Percentiles rank a stretch among this genome's conserved stretches.
Evolutionary conservation across 1,140 invertebrate genomes (phyloP).

Genomic region (Potamilus streckersoni): DNA sequence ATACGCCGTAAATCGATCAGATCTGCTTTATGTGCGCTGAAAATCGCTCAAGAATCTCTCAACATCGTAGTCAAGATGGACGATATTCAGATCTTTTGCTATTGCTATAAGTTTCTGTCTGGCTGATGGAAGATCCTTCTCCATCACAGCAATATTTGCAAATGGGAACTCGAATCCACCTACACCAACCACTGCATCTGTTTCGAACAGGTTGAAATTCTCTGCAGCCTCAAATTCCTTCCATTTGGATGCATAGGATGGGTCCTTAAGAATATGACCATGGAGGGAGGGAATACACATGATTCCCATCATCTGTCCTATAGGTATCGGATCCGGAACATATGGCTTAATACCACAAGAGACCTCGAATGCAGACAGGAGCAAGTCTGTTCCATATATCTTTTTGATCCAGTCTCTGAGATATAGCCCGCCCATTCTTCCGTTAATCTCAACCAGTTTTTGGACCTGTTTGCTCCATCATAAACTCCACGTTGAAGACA

Average conservation of each 20-base stretch:
- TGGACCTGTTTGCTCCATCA: slow-evolving; percentile 44
- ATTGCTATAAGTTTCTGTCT: slow-evolving; percentile 31
- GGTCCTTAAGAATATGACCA: slow-evolving; percentile 20
- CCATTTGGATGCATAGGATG: neutral
- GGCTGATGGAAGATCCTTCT: slow-evolving; percentile 1
- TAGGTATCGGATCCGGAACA: slow-evolving; percentile 1
- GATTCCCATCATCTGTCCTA: slow-evolving; percentile 35
- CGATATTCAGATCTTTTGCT: slow-evolving; percentile 24
- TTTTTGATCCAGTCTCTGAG: slow-evolving; percentile 45
- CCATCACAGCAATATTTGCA: slow-evolving; percentile 41
- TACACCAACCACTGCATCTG: neutral
- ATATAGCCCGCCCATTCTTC: slow-evolving; percentile 52
- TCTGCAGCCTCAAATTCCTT: slow-evolving; percentile 19
- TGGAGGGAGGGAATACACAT: slow-evolving; percentile 44
- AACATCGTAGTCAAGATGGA: slow-evolving; percentile 28
- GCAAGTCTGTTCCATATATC: slow-evolving; percentile 40
- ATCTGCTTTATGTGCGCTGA: neutral
- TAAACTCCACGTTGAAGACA: slow-evolving; percentile 53
- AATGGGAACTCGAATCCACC: slow-evolving; percentile 32
- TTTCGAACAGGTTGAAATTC: slow-evolving; percentile 32
- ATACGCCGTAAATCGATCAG: slow-evolving; percentile 14
- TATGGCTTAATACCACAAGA: slow-evolving; percentile 39
- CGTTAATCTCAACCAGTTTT: slow-evolving; percentile 52
- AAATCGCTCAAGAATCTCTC: slow-evolving; percentile 32
- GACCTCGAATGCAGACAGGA: slow-evolving; percentile 38